These are phyloP conservation scores for Henricia sp. DNA, from an alignment of 53 echinoderm and acorn worm species.

Conservation along the genomic window DNA sequence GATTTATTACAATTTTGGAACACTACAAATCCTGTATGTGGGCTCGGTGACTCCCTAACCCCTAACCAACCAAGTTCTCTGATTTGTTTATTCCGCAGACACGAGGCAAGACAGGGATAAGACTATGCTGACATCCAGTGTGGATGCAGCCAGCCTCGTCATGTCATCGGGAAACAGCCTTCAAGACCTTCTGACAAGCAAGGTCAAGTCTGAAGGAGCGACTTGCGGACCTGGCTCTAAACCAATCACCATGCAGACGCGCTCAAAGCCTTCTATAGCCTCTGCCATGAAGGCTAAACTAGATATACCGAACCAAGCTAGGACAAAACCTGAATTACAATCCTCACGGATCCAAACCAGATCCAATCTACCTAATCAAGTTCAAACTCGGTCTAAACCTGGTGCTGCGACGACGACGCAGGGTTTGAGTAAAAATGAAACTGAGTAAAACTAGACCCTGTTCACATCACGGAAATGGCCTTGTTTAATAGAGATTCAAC, in stretches of 20 bases:
- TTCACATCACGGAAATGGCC: no score
- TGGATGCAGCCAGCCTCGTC: neutral
- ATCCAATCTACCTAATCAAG: conserved; percentile 25
- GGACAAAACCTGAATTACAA: conserved; percentile 10
- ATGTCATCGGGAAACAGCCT: neutral
- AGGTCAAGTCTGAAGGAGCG: neutral
- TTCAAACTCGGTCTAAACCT: conserved; percentile 32
- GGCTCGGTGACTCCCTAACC: no score
- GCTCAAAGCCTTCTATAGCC: conserved; percentile 7
- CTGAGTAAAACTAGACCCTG: no score
- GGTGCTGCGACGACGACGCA: no score
- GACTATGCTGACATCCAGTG: no score
- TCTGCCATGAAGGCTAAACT: conserved; percentile 10
- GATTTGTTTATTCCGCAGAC: neutral
- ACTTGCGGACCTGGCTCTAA: neutral
- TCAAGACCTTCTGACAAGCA: conserved; percentile 17
- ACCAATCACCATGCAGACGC: conserved; percentile 19
- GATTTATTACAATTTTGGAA: neutral
- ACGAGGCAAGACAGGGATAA: neutral
- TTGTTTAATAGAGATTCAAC: no score
- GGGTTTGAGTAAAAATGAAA: no score
- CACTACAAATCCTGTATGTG: no score
- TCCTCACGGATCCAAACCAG: conserved; percentile 17
- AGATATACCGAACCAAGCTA: conserved; percentile 13
- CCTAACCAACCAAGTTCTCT: neutral